Evolutionary conservation across 2,888 invertebrate genomes (phyloP), one percentile per base, ranked within the genome.

Genomic region (Pterostichus niger): DNA sequence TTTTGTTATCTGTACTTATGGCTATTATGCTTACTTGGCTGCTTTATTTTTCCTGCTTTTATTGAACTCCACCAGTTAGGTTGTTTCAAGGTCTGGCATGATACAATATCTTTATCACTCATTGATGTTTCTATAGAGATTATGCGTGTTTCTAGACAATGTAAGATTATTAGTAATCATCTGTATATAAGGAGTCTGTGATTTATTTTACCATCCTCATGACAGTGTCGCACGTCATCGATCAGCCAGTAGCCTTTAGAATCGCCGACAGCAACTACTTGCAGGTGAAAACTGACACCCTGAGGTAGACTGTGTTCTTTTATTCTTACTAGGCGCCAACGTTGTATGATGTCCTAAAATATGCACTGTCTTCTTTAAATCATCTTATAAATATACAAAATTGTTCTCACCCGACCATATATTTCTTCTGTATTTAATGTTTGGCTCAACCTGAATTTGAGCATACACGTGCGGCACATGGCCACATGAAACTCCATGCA

Each of bases 81-180:
- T 4, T 64, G 13, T n/a, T 64, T 11, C n/a, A 64, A n/a, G 33
- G 64, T n/a, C 31, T 64, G 64, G 33, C 64, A 64, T 10, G 64
- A 64, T 13, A 64, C 35, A 13, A 35, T 13, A 13, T 64, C 35
- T 2, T 64, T 13, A 6, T 4, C 5, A 35, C 7, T 35, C n/a
- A 33, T 13, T n/a, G 2, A 0, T 33, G 6, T 31, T 35, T 1
- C 13, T n/a, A 64, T 33, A 6, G 64, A 64, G 2, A 64, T 35
- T 13, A 35, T 13, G 31, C 33, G 31, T 13, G 35, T 35, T 64
- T 35, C 64, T 64, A 17, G 5, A 59, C 7, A 64, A 13, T 59
- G 40, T 40, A 54, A 6, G 15, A 17, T 15, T 54, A 54, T 54
- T 54, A 7, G 54, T 54, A 13, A 54, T 54, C n/a, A 54, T 13